phyloP scores from a whole-genome alignment of 1,140 invertebrate genomes.

The Drosophila micromelanica region DNA sequence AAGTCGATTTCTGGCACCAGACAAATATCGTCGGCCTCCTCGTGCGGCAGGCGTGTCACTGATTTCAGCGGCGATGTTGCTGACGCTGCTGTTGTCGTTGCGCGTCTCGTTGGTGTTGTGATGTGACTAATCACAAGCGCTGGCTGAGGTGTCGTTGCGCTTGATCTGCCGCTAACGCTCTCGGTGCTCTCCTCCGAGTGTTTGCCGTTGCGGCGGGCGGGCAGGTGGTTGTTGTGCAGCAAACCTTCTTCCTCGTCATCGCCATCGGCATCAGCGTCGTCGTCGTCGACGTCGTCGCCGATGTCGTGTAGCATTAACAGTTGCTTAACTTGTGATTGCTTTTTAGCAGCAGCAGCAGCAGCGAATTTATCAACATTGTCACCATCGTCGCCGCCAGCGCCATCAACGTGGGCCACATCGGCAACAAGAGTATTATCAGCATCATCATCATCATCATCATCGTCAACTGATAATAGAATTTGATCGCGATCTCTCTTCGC shows the following conservation, averaged over 20 bases:
- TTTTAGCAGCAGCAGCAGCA: constrained; percentile 13
- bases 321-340: constrained; percentile 48
- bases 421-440: constrained; percentile 18
- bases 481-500: constrained; percentile 58
- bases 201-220: constrained; percentile 48
- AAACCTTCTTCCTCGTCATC: constrained; percentile 66
- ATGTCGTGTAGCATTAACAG: constrained; percentile 45
- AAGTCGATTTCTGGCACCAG: constrained; percentile 83
- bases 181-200: constrained; percentile 55
- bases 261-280: constrained; percentile 50
- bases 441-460: constrained; percentile 50
- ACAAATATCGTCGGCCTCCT: constrained; percentile 79
- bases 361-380: constrained; percentile 20
- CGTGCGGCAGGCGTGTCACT: constrained; percentile 57
- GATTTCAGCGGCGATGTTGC: constrained; percentile 63
- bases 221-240: constrained; percentile 40
- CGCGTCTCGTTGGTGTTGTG: constrained; percentile 43
- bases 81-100: constrained; percentile 25
- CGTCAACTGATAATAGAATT: constrained; percentile 71
- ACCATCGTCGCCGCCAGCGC: constrained; percentile 44
- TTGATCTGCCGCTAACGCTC: constrained; percentile 38
- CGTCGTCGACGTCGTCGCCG: constrained; percentile 43
- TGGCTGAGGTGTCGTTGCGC: constrained; percentile 41
- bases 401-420: constrained; percentile 31
- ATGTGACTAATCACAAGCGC: constrained; percentile 58